These are phyloP conservation scores for Holotrichia oblita DNA, from an alignment of 1,140 invertebrate species.

Conservation along the genomic window DNA sequence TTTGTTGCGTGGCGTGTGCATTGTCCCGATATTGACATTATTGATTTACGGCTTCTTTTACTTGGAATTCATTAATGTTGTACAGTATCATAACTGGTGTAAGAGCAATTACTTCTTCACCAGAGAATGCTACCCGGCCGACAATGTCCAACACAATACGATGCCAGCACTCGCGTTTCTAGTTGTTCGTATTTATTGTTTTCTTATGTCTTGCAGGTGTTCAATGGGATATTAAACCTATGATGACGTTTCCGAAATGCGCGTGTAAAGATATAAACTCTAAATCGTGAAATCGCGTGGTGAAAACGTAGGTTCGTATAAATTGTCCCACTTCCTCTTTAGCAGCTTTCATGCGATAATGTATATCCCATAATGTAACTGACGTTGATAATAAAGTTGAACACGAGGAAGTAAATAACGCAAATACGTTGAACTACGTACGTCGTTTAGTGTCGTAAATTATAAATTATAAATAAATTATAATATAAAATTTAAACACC, in stretches of 20 bases:
- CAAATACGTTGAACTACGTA: too few relatives aligned
- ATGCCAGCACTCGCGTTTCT: constrained; percentile 16
- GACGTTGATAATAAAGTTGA: too few relatives aligned
- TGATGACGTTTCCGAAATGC: background rate
- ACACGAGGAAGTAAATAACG: too few relatives aligned
- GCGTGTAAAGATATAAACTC: background rate
- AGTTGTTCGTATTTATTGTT: constrained; percentile 2
- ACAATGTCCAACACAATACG: background rate
- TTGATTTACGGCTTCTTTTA: constrained; percentile 44
- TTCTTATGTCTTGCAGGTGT: constrained; percentile 5
- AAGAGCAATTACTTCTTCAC: constrained; percentile 22
- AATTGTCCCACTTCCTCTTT: too few relatives aligned
- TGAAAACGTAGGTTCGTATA: too few relatives aligned
- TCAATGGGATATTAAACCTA: background rate
- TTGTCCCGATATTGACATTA: constrained; percentile 34
- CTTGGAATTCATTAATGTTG: constrained; percentile 23
- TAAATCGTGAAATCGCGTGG: too few relatives aligned
- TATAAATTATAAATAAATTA: too few relatives aligned
- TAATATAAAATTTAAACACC: too few relatives aligned
- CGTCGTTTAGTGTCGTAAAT: too few relatives aligned
- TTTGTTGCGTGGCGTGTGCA: constrained; percentile 4
- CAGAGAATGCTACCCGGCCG: background rate
- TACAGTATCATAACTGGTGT: constrained; percentile 1
- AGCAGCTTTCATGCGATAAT: too few relatives aligned
- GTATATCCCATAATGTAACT: too few relatives aligned